A percentile compares a stretch with the other conserved stretches of the same genome.
Conservation (phyloP, 2,113 vertebrate species). For the Colaptes auratus region DNA sequence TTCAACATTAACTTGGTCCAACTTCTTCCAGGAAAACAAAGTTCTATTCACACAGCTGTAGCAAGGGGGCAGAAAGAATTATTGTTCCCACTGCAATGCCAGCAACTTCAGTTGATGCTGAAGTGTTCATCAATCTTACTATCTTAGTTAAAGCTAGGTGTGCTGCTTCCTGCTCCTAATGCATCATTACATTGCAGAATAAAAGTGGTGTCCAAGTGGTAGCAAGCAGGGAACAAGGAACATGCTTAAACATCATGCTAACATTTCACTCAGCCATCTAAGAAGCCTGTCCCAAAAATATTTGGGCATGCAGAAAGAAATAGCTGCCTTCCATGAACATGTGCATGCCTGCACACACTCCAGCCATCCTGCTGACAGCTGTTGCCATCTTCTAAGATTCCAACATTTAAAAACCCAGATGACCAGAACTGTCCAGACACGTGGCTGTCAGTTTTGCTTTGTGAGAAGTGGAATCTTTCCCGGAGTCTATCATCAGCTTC, state of each 20-base stretch:
- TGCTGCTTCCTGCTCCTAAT: background rate
- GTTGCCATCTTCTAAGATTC: background rate
- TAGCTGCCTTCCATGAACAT: background rate
- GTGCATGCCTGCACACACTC: background rate
- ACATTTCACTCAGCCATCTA: background rate
- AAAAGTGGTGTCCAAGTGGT: background rate
- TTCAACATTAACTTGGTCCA: background rate
- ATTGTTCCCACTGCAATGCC: background rate
- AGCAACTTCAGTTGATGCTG: background rate
- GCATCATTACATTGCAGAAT: fast-evolving
- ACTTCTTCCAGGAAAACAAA: background rate
- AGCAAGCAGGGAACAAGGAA: background rate
- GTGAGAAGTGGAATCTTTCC: background rate
- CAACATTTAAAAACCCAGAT: background rate
- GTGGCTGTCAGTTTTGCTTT: background rate
- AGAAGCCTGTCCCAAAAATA: background rate
- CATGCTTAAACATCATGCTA: background rate
- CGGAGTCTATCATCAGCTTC: background rate
- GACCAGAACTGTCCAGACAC: background rate
- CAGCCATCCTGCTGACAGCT: background rate
- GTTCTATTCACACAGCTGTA: background rate
- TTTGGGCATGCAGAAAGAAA: background rate
- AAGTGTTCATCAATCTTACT: too few species aligned
- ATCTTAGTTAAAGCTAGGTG: background rate
- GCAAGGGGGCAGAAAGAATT: background rate